Conservation (phyloP, 2,888 invertebrate species). For the Erpobdella octoculata region DNA sequence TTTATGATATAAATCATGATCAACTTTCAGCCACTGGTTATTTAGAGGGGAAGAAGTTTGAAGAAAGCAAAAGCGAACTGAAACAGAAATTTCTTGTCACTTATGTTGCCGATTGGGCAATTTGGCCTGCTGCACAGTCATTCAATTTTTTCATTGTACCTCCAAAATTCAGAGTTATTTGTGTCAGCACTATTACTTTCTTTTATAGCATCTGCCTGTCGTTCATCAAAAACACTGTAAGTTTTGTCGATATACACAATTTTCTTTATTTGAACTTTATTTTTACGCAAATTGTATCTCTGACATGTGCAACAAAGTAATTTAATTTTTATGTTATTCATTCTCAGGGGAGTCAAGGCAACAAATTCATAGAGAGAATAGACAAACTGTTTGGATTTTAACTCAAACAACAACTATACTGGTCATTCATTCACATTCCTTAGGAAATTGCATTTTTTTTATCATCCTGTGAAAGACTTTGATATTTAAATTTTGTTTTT, state of each 20-base stretch:
- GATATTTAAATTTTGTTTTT: too few species aligned
- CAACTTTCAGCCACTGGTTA: constrained; percentile 13
- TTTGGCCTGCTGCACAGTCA: constrained; percentile 26
- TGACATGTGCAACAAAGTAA: background rate
- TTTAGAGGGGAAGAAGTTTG: constrained; percentile 12
- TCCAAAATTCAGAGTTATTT: constrained; percentile 19
- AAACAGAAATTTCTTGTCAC: constrained; percentile 23
- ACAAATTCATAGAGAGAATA: background rate
- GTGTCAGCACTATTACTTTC: constrained; percentile 13
- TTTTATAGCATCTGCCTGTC: constrained; percentile 27
- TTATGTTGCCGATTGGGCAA: constrained; percentile 9
- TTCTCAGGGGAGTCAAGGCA: background rate
- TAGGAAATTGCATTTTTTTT: too few species aligned
- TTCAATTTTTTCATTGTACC: constrained; percentile 24
- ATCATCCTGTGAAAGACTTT: too few species aligned
- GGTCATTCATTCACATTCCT: too few species aligned
- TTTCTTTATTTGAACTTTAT: background rate
- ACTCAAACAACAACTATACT: too few species aligned
- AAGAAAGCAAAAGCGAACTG: constrained; percentile 1
- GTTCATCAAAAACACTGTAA: constrained; percentile 23
- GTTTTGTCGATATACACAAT: background rate
- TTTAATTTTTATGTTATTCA: background rate
- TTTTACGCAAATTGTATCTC: background rate
- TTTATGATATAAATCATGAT: too few species aligned
- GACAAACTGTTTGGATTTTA: constrained; percentile 4